Percentiles rank a stretch among this genome's conserved stretches.
These are phyloP conservation scores for Lates calcarifer DNA, from an alignment of 2,113 vertebrate species.

Conservation along the genomic window DNA sequence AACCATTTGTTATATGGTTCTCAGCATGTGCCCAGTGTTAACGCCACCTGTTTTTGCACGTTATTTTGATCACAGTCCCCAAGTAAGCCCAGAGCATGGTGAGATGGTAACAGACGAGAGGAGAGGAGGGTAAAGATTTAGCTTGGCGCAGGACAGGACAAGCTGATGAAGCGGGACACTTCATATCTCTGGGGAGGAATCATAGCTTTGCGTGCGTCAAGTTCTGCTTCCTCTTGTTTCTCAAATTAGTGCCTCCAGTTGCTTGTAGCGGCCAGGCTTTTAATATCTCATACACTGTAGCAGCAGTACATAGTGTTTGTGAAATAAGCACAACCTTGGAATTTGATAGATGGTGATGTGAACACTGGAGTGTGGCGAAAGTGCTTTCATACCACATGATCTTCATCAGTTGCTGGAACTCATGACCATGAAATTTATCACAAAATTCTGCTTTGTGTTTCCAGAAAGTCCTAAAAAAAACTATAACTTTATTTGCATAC, in stretches of 20 bases:
- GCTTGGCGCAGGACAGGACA: constrained; percentile 47
- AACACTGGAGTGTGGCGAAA: not conserved
- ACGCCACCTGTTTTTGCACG: constrained; percentile 54
- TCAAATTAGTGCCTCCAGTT: constrained; percentile 69
- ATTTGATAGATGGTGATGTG: not conserved
- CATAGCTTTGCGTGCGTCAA: constrained; percentile 35
- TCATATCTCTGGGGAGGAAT: constrained; percentile 49
- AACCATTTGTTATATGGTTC: constrained; percentile 36
- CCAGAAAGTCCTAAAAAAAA: too few relatives aligned
- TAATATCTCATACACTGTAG: constrained; percentile 30
- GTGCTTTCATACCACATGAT: too few relatives aligned
- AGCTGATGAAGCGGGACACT: constrained; percentile 59
- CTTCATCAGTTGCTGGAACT: too few relatives aligned
- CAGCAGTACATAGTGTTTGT: constrained; percentile 1
- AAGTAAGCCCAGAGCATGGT: constrained; percentile 47
- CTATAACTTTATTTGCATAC: too few relatives aligned
- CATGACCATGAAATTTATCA: too few relatives aligned
- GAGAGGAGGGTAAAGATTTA: constrained; percentile 54
- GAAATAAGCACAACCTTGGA: constrained; percentile 11
- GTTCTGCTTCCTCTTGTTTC: constrained; percentile 71
- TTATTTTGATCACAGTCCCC: constrained; percentile 60
- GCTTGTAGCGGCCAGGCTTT: constrained; percentile 39
- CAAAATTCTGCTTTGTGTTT: too few relatives aligned
- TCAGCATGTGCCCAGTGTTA: constrained; percentile 34
- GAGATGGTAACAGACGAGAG: constrained; percentile 52